Evolutionary conservation across 2,797 vertebrate genomes (phyloP), one percentile per base, ranked within the genome.

Genomic region (Ibycter americanus): DNA sequence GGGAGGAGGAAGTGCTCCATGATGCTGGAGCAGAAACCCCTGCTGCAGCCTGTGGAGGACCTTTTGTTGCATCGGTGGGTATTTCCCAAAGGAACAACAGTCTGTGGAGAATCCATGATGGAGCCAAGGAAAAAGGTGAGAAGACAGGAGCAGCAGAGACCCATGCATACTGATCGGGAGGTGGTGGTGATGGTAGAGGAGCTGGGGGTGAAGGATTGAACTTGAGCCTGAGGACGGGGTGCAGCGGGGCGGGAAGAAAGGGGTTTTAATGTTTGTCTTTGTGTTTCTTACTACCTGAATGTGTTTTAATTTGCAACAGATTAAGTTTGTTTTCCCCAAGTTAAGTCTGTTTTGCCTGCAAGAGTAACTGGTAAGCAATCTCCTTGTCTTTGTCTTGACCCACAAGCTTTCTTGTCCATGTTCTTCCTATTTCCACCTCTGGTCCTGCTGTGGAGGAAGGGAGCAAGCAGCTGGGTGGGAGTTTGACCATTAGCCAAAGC

Each of bases 81-180:
- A 14, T 27, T 63, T 56, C 31, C 32, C 36, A 49, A 49, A 55
- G 31, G 25, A 47, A 31, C 21, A 61, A 11, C 0, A 0, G 32
- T 63, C 27, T 58, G 27, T 21, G 36, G 36, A 71, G 19, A 52
- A n/a, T 21, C 58, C 36, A 15, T 7, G 7, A 25, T 42, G 31
- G 40, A 77, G 31, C 63, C 32, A 42, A 62, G 47, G 55, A 47
- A 22, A 61, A 47, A 14, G 36, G 40, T 54, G 34, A 76, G 46
- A 46, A 54, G 47, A 18, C 32, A 61, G 38, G 14, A 61, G 26
- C 49, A 31, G 77, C 46, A 67, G 14, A 46, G 9, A 34, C 15
- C 12, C 0, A 0, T 59, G 46, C 21, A 6, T 44, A 10, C 23
- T 38, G 38, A 36, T 12, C 8, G 5, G 32, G 11, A 5, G 17